Evolutionary conservation across 2,888 invertebrate species (phyloP).

Genomic region (Leucophenga maculata): DNA sequence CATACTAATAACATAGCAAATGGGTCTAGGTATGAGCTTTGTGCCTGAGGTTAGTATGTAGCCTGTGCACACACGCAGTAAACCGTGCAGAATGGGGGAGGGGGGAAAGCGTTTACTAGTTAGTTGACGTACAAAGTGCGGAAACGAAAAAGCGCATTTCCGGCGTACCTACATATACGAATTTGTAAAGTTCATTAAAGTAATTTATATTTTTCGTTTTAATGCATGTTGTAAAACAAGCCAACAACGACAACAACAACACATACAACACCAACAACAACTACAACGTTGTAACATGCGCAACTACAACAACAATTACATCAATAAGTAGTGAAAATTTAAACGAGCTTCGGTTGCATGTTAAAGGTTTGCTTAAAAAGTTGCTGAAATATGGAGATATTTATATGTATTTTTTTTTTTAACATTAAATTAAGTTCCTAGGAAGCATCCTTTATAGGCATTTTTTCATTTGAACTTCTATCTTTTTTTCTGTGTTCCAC

Average conservation of each 20-base stretch:
- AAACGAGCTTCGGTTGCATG: slow-evolving; percentile 10
- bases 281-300: background rate
- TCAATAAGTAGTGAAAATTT: slow-evolving; percentile 56
- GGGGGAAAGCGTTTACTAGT: too few relatives aligned
- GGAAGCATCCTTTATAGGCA: too few relatives aligned
- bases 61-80: slow-evolving; percentile 3
- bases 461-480: too few relatives aligned
- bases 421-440: too few relatives aligned
- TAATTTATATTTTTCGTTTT: slow-evolving; percentile 61
- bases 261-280: slow-evolving; percentile 25
- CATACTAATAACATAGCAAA: slow-evolving; percentile 55
- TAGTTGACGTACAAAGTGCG: slow-evolving; percentile 26
- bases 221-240: slow-evolving; percentile 48
- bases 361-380: too few relatives aligned
- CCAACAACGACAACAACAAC: slow-evolving; percentile 37
- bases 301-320: slow-evolving; percentile 54
- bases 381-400: too few relatives aligned
- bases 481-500: too few relatives aligned
- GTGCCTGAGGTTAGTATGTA: slow-evolving; percentile 34
- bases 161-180: slow-evolving; percentile 50
- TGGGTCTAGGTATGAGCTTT: slow-evolving; percentile 31
- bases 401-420: too few relatives aligned
- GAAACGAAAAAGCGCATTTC: slow-evolving; percentile 63
- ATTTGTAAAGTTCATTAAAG: slow-evolving; percentile 64
- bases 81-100: background rate